Evolutionary conservation across 1,140 invertebrate genomes (phyloP).

Genomic region (Heterodera carotae): DNA sequence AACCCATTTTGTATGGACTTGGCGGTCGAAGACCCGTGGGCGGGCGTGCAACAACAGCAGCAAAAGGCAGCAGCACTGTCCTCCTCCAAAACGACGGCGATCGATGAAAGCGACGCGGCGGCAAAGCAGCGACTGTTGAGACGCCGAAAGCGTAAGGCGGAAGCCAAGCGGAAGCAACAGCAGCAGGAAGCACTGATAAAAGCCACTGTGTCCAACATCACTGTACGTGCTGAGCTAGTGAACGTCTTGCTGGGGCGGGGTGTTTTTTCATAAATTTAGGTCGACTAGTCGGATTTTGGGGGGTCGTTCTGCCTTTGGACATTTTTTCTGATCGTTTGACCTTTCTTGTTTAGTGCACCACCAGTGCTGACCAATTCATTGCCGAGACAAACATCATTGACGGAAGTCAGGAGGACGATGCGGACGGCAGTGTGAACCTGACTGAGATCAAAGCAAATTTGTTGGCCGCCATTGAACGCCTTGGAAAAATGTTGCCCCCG

Average conservation of each 20-base stretch:
- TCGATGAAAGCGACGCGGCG: too few species aligned
- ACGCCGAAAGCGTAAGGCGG: neutral
- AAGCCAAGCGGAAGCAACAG: neutral
- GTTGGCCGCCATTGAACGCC: constrained; percentile 79
- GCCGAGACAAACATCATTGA: constrained; percentile 68
- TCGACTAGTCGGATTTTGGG: too few species aligned
- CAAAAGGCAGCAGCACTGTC: neutral
- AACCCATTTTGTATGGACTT: constrained; percentile 62
- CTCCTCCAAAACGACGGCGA: neutral
- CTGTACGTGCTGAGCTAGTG: constrained; percentile 9
- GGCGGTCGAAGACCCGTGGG: constrained; percentile 35
- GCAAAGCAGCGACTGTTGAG: neutral
- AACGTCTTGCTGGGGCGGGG: too few species aligned
- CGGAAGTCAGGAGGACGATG: constrained; percentile 70
- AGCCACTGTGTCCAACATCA: constrained; percentile 20
- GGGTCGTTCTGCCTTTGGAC: too few species aligned
- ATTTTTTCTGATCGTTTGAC: constrained; percentile 15
- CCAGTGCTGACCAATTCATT: constrained; percentile 70
- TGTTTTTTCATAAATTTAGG: too few species aligned
- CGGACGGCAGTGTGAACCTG: constrained; percentile 39
- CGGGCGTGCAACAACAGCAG: neutral
- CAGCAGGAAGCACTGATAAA: constrained; percentile 11
- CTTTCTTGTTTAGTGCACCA: neutral
- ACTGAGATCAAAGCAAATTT: constrained; percentile 77
- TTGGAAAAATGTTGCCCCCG: constrained; percentile 87